Evolutionary conservation across 2,888 invertebrate species (phyloP).

Genomic region (Sphinx pinastri): DNA sequence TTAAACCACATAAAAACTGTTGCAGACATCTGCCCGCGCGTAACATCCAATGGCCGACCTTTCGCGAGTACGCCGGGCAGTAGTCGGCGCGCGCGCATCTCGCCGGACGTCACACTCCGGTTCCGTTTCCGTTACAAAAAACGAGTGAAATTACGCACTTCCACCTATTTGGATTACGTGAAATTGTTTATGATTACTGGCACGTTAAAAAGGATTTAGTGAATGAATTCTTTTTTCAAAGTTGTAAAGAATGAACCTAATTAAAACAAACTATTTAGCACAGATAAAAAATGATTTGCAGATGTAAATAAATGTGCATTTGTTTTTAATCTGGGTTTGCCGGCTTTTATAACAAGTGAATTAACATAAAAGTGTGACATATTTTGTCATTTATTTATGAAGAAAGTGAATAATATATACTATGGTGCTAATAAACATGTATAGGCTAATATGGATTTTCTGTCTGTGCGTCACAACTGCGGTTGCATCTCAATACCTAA

Average conservation of each 20-base stretch:
- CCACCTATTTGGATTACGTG: not conserved
- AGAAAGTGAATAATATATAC: no score
- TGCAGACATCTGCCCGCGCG: conserved; percentile 50
- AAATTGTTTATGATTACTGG: not conserved
- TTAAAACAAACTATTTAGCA: conserved; percentile 5
- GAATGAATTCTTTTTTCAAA: conserved; percentile 2
- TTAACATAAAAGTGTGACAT: not conserved
- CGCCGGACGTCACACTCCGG: conserved; percentile 35
- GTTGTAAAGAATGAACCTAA: not conserved
- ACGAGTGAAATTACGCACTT: conserved; percentile 8
- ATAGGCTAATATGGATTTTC: conserved; percentile 25
- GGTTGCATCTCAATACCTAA: conserved; percentile 9
- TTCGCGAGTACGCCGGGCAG: conserved; percentile 46
- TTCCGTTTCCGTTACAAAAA: conserved; percentile 27
- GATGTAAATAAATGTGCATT: not conserved
- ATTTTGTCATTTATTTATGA: no score
- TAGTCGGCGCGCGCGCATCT: conserved; percentile 51
- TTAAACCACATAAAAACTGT: conserved; percentile 45
- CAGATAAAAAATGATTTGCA: conserved; percentile 1
- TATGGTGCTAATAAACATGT: not conserved
- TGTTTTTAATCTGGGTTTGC: conserved; percentile 1
- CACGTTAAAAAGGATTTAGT: not conserved
- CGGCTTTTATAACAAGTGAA: not conserved
- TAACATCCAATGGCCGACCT: conserved; percentile 39
- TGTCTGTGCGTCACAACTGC: not conserved